Conservation (phyloP, 2,888 invertebrate species). For the Tetramorium bicarinatum region DNA sequence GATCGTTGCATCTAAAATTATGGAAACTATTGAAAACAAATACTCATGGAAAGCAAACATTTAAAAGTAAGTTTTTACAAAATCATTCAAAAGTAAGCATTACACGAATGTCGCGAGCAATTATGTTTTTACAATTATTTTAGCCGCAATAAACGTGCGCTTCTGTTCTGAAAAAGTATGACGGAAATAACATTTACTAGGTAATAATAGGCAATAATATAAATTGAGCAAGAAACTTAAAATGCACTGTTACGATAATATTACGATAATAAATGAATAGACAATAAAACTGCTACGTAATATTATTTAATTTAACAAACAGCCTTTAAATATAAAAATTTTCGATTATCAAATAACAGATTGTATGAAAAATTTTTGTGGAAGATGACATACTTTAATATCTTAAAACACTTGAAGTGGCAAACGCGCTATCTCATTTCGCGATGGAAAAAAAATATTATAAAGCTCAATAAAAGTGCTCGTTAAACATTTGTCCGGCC, state of each 20-base stretch:
- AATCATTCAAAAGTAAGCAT: background rate
- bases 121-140: background rate
- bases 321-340: background rate
- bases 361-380: background rate
- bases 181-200: background rate
- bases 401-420: background rate
- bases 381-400: background rate
- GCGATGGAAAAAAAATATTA: background rate
- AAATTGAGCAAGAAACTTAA: background rate
- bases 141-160: background rate
- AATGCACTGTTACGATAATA: background rate
- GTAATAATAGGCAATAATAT: background rate
- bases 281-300: background rate
- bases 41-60: background rate
- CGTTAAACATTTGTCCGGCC: slow-evolving; percentile 55
- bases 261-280: background rate
- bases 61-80: background rate
- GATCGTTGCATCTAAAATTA: background rate
- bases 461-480: background rate
- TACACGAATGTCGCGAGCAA: background rate
- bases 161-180: background rate
- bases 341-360: background rate
- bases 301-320: slow-evolving; percentile 6
- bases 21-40: background rate
- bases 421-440: background rate